Conservation (phyloP, 2,113 vertebrate species). For the Sinocyclocheilus anshuiensis region DNA sequence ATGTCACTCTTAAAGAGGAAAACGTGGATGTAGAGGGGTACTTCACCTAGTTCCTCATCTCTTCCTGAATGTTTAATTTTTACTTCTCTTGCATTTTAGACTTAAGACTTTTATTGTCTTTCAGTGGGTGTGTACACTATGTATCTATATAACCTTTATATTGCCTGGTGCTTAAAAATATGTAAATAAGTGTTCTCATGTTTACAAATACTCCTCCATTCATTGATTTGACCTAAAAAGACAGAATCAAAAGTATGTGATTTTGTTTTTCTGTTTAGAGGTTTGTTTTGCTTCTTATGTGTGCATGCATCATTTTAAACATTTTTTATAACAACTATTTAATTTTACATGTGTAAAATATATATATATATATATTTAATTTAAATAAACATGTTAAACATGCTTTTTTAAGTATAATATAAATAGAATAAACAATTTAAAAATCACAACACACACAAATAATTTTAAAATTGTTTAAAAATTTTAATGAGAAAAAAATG, state of each 20-base stretch:
- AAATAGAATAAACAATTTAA: not conserved
- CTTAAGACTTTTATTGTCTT: constrained; percentile 5
- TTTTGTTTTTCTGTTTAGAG: not conserved
- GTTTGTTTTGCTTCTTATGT: not conserved
- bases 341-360: too few relatives aligned
- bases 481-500: not conserved
- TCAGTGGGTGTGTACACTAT: not conserved
- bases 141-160: not conserved
- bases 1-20: constrained; percentile 84
- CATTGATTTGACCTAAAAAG: not conserved
- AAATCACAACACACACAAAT: too few relatives aligned
- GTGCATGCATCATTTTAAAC: not conserved
- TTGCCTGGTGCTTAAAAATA: not conserved
- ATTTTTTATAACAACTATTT: too few relatives aligned
- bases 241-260: not conserved
- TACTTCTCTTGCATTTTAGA: not conserved
- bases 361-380: not conserved
- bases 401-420: not conserved
- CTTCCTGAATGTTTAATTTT: not conserved
- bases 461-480: too few relatives aligned
- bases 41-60: constrained; percentile 31
- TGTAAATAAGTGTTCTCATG: not conserved
- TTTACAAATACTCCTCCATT: not conserved
- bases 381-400: not conserved
- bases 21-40: constrained; percentile 94